Evolutionary conservation across 2,797 vertebrate species (phyloP).

Genomic region (Ateles fusciceps): DNA sequence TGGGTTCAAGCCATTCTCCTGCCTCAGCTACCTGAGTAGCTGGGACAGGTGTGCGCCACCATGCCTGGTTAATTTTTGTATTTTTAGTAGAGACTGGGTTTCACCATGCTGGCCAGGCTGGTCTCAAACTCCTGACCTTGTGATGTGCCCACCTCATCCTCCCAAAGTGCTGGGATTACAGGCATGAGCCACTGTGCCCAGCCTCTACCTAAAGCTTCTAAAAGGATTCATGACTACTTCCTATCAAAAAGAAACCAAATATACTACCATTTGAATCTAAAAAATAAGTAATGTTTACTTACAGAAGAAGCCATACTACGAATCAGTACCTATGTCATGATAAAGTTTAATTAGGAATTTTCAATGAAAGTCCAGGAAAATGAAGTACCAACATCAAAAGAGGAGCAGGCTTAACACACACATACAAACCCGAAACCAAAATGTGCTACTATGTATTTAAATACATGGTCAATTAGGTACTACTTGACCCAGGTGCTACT

Average conservation of each 20-base stretch:
- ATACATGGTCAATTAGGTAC: not conserved
- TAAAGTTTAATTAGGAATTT: constrained; percentile 4
- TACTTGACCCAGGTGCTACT: not conserved
- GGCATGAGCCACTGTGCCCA: not conserved
- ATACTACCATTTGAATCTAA: not conserved
- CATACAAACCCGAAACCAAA: not conserved
- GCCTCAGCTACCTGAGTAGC: not conserved
- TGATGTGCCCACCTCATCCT: not conserved
- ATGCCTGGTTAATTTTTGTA: not conserved
- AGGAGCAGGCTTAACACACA: not conserved
- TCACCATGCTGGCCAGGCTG: not conserved
- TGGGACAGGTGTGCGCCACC: not conserved
- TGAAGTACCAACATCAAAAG: not conserved
- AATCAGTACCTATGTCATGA: not conserved
- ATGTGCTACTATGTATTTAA: not conserved
- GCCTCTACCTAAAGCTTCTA: not conserved
- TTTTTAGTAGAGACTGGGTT: not conserved
- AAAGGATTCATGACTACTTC: not conserved
- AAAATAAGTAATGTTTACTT: constrained; percentile 21
- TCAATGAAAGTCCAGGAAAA: not conserved
- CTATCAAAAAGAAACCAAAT: constrained; percentile 17
- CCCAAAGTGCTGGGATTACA: not conserved
- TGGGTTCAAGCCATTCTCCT: not conserved
- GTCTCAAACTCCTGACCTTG: not conserved
- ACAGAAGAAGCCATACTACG: not conserved